Percentiles rank a stretch among this genome's conserved stretches.
Conservation (phyloP, 1,140 invertebrate species). For the Drosophila truncata region DNA sequence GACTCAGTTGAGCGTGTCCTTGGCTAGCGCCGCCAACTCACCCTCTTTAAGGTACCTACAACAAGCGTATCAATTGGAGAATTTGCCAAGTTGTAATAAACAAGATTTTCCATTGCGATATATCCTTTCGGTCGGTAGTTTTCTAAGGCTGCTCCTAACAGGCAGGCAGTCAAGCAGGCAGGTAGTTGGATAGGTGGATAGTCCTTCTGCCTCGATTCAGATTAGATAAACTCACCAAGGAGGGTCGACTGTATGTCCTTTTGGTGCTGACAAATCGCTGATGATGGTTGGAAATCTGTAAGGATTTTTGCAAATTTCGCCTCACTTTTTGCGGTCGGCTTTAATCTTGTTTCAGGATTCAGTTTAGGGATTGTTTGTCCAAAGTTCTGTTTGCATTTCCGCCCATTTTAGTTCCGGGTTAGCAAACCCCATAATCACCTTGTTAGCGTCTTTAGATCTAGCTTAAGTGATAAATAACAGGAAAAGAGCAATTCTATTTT, state of each 20-base stretch:
- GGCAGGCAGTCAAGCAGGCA: slow-evolving; percentile 25
- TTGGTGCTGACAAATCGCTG: slow-evolving; percentile 76
- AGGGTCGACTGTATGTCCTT: slow-evolving; percentile 5
- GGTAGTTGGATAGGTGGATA: slow-evolving; percentile 35
- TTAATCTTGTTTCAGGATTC: slow-evolving; percentile 60
- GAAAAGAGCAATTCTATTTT: neutral
- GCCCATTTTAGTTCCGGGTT: slow-evolving; percentile 70
- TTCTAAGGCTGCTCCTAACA: slow-evolving; percentile 40
- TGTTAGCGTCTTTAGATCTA: slow-evolving; percentile 78
- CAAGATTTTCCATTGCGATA: slow-evolving; percentile 82
- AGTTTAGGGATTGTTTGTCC: slow-evolving; percentile 22
- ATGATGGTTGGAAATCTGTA: slow-evolving; percentile 17
- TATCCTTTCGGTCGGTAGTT: slow-evolving; percentile 61
- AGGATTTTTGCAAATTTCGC: slow-evolving; percentile 73
- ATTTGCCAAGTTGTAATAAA: slow-evolving; percentile 83
- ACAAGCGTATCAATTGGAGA: slow-evolving; percentile 71
- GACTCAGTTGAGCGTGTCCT: slow-evolving; percentile 56
- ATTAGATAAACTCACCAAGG: slow-evolving; percentile 58
- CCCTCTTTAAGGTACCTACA: slow-evolving; percentile 22
- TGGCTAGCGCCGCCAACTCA: slow-evolving; percentile 63
- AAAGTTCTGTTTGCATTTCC: slow-evolving; percentile 74
- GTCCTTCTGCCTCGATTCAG: slow-evolving; percentile 49
- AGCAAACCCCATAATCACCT: slow-evolving; percentile 72
- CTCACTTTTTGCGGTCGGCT: slow-evolving; percentile 60
- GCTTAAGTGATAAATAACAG: slow-evolving; percentile 38